Base-by-base conservation (phyloP, 1,140 invertebrate genomes). In the Eriosoma lanigerum region DNA sequence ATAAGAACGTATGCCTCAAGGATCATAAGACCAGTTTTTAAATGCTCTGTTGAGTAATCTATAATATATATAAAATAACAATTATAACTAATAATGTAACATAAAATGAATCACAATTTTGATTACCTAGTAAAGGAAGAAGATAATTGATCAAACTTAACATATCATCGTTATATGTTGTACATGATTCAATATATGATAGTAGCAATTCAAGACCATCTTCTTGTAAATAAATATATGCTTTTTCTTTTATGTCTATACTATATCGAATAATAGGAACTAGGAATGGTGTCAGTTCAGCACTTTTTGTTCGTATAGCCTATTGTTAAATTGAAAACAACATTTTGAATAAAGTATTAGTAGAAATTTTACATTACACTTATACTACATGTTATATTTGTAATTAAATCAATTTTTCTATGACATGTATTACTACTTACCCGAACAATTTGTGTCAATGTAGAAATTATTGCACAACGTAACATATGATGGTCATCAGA, bases 151-250 rank as follows among this genome's bases (percentile, higher is more conserved):
- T 92, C 17, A 97, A 87, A 81, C 90, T 88, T 83, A 96, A 86
- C 54, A 96, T 88, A 72, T 89, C 88, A 19, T 88, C 87, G 0
- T 88, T 89, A 50, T 90, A 86, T 0, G 85, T 84, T 0, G 91
- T 88, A 1, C 92, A 89, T 84, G 94, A 93, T 84, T 96, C 91
- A 73, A 98, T 86, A 17, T 95, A 89, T 5, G 92, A 91, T 70
- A 92, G 87, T 95, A 96, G 98, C 73, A 98, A 88, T 83, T 95
- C 92, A 48, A 98, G 87, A 0, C 94, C 95, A 87, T 98, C 96
- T 86, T 98, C 96, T 82, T 96, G 86, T 58, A 97, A 88, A 86
- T 97, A 97, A 54, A 97, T 91, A 85, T 96, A 92, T 19, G 91
- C 91, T 52, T 90, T 90, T 85, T 95, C 90, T 80, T 90, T 90